These are phyloP conservation scores for Alces alces DNA, from an alignment of 2,113 vertebrate species.

Conservation along the genomic window DNA sequence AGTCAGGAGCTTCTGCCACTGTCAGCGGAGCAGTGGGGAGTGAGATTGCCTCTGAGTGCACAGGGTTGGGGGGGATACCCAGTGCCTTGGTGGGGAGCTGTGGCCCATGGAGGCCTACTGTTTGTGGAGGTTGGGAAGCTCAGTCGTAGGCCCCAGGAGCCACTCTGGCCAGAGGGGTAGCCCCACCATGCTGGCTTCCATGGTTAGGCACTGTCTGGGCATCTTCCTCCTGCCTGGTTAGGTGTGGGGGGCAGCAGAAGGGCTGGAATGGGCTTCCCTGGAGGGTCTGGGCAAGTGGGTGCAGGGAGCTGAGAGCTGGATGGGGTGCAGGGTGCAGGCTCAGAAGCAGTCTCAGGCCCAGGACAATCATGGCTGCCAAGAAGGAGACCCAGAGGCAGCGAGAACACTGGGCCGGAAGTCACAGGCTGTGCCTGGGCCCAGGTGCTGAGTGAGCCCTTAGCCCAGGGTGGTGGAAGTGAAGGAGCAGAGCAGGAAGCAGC, in stretches of 20 bases:
- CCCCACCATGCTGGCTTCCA: neutral
- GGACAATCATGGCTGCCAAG: neutral
- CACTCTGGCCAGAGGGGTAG: neutral
- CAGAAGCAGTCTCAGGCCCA: neutral
- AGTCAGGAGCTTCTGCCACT: neutral
- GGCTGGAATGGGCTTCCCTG: neutral
- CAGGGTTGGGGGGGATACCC: neutral
- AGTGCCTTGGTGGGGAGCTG: neutral
- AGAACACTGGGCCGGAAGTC: neutral
- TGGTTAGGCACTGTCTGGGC: neutral
- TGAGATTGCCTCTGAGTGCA: neutral
- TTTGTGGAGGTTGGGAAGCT: neutral
- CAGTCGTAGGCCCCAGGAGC: neutral
- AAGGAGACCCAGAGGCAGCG: neutral
- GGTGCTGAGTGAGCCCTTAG: neutral
- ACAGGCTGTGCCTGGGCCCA: neutral
- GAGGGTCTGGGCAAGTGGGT: neutral
- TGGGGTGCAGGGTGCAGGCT: neutral
- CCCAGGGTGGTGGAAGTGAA: neutral
- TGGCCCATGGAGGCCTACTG: neutral
- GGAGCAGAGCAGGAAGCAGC: neutral
- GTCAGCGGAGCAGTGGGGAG: neutral
- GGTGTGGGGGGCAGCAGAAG: neutral
- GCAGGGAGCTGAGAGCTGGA: neutral
- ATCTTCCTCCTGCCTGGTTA: neutral